These are phyloP conservation scores for Drosophila multiciliata DNA, from an alignment of 2,888 invertebrate species.

Conservation along the genomic window DNA sequence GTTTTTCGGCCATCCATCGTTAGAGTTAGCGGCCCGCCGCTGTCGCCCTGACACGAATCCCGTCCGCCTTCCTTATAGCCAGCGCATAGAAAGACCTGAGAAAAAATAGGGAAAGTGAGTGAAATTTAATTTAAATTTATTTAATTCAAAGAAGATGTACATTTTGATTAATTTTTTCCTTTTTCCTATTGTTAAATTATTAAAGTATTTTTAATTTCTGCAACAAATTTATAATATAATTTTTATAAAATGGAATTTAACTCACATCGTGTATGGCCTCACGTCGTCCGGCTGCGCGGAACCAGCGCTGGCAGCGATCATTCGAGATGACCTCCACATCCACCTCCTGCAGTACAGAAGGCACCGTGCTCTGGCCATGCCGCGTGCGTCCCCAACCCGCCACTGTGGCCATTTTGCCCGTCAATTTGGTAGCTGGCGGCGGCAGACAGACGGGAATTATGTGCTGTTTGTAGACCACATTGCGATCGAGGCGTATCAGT, in stretches of 20 bases:
- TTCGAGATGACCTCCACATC: slow-evolving; percentile 95
- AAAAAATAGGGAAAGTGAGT: rapidly evolving
- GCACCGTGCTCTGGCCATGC: slow-evolving; percentile 94
- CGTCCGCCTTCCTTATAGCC: slow-evolving; percentile 95
- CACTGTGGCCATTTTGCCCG: slow-evolving; percentile 95
- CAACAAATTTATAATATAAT: not conserved
- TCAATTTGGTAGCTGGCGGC: slow-evolving; percentile 90
- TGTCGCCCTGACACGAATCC: slow-evolving; percentile 91
- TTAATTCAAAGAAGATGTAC: not conserved
- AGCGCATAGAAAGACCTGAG: slow-evolving; percentile 91
- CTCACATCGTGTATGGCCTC: slow-evolving; percentile 95
- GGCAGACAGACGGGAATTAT: slow-evolving; percentile 97
- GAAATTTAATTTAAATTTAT: not conserved
- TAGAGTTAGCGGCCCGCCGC: slow-evolving; percentile 95
- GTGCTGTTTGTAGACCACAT: slow-evolving; percentile 95
- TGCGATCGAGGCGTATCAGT: slow-evolving; percentile 91
- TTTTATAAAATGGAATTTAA: not conserved
- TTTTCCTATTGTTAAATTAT: not conserved
- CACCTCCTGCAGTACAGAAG: slow-evolving; percentile 93
- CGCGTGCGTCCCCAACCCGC: slow-evolving; percentile 97
- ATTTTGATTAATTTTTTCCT: not conserved
- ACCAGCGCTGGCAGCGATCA: slow-evolving; percentile 96
- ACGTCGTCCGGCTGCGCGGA: slow-evolving; percentile 93
- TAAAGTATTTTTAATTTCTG: not conserved
- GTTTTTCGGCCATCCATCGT: slow-evolving; percentile 94